These are phyloP conservation scores for Umimayanthus kanabou DNA, from an alignment of 92 coral and sea anemone genomes.

Conservation along the genomic window DNA sequence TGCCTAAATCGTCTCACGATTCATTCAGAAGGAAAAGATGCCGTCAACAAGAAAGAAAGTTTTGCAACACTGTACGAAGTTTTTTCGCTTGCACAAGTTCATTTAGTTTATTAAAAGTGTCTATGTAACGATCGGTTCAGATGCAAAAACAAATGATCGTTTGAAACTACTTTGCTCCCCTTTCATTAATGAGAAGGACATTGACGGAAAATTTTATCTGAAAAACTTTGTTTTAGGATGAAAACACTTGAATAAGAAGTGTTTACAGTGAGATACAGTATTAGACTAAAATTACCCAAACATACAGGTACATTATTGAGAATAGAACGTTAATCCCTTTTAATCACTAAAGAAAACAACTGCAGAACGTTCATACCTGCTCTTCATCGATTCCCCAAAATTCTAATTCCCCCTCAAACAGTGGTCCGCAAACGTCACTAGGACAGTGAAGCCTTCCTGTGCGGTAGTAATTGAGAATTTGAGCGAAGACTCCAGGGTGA, in stretches of 20 bases:
- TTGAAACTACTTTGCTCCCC: neutral
- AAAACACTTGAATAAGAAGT: neutral
- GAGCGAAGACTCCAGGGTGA: slow-evolving; percentile 94
- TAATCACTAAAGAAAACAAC: neutral
- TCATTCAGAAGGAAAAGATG: neutral
- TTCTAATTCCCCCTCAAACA: slow-evolving; percentile 89
- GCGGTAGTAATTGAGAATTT: slow-evolving; percentile 90
- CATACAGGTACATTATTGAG: neutral
- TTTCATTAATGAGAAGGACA: neutral
- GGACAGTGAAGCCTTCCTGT: slow-evolving; percentile 97
- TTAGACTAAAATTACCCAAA: neutral
- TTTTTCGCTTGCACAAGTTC: neutral
- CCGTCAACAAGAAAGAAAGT: neutral
- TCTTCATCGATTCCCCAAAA: slow-evolving; percentile 97
- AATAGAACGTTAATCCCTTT: neutral
- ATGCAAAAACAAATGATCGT: neutral
- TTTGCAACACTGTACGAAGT: neutral
- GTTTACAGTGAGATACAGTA: neutral
- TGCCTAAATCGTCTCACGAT: neutral
- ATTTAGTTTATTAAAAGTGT: neutral
- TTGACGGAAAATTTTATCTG: neutral
- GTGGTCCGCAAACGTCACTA: slow-evolving; percentile 89
- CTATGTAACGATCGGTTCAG: neutral
- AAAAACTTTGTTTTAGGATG: neutral
- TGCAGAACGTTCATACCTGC: slow-evolving; percentile 56